These are phyloP conservation scores for Lepus americanus DNA, from an alignment of 2,113 vertebrate species.

Conservation along the genomic window DNA sequence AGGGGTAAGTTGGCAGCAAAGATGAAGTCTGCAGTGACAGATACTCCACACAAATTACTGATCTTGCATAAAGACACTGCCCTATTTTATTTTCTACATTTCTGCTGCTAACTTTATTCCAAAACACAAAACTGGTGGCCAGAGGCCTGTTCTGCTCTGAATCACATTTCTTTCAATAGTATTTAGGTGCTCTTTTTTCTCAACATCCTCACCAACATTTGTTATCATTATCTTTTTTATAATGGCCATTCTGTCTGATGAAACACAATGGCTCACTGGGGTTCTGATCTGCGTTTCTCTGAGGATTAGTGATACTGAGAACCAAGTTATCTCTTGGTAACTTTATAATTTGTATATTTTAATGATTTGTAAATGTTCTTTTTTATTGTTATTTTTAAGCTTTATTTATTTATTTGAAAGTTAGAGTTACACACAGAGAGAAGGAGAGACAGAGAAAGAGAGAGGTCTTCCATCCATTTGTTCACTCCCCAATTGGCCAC, in stretches of 20 bases:
- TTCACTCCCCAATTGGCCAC: too few relatives aligned
- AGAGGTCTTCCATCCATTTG: too few relatives aligned
- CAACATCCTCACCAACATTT: neutral
- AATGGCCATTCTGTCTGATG: neutral
- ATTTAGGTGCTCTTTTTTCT: neutral
- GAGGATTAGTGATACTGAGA: neutral
- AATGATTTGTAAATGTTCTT: too few relatives aligned
- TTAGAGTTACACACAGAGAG: too few relatives aligned
- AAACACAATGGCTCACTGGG: neutral
- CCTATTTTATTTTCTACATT: neutral
- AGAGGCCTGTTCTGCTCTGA: neutral
- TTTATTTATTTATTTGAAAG: too few relatives aligned
- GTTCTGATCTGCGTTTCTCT: neutral
- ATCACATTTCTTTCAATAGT: neutral
- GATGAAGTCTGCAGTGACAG: too few relatives aligned
- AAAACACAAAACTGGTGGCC: neutral
- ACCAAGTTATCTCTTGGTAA: neutral
- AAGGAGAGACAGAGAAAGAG: too few relatives aligned
- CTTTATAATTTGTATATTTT: neutral
- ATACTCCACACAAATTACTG: too few relatives aligned
- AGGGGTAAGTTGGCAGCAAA: too few relatives aligned
- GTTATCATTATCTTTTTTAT: neutral
- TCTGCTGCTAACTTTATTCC: neutral
- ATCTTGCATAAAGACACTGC: neutral
- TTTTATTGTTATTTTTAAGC: too few relatives aligned